A percentile compares a stretch with the other conserved stretches of the same genome.
phyloP scores from a whole-genome alignment of 2,888 invertebrate species.

The Patella depressa region DNA sequence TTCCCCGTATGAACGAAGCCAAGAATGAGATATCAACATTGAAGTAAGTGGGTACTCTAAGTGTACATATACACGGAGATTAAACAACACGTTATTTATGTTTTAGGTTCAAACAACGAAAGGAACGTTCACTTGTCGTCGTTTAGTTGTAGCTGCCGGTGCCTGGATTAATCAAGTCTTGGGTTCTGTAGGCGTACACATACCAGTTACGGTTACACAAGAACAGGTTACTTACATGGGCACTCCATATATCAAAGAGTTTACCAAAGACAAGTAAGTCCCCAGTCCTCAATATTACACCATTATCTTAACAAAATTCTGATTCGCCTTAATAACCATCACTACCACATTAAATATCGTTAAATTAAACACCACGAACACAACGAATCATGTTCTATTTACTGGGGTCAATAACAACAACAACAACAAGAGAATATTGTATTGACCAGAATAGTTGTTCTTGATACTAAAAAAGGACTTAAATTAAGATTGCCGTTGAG shows the following conservation, averaged over 20 bases:
- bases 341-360: no score
- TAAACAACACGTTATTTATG: no score
- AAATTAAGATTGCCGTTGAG: neutral
- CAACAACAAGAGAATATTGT: neutral
- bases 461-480: neutral
- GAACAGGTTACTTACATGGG: conserved; percentile 68
- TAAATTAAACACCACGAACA: no score
- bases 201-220: conserved; percentile 67
- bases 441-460: neutral
- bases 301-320: no score
- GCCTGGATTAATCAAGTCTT: conserved; percentile 69
- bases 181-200: conserved; percentile 61
- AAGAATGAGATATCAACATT: no score
- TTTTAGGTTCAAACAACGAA: conserved; percentile 59
- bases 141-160: conserved; percentile 64
- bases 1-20: no score
- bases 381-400: no score
- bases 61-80: no score
- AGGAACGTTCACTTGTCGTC: conserved; percentile 58
- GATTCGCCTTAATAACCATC: no score
- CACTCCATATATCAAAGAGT: conserved; percentile 63
- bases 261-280: conserved; percentile 63
- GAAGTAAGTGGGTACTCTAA: no score
- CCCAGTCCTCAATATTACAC: no score
- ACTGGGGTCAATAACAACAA: no score